Evolutionary conservation across 2,797 vertebrate species (phyloP).

Genomic region (Momotus momota): DNA sequence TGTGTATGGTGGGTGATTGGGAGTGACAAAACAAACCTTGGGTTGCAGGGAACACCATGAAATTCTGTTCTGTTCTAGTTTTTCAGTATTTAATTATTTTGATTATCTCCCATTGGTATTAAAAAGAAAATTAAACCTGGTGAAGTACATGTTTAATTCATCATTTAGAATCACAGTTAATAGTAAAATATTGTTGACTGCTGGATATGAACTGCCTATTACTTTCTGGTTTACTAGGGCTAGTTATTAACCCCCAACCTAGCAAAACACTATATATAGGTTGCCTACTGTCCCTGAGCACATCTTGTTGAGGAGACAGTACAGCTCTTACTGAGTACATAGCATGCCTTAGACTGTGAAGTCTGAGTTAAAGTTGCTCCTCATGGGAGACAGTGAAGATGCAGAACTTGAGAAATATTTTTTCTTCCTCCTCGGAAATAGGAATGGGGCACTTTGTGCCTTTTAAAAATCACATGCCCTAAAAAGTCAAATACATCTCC

Average conservation of each 20-base stretch:
- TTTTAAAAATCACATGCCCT: neutral
- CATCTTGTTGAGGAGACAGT: neutral
- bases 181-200: neutral
- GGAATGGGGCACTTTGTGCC: neutral
- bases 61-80: constrained; percentile 20
- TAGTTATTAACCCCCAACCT: neutral
- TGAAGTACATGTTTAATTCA: constrained; percentile 21
- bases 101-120: neutral
- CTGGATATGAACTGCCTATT: neutral
- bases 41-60: neutral
- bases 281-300: neutral
- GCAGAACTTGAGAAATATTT: neutral
- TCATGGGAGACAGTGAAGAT: neutral
- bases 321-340: neutral
- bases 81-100: constrained; percentile 52
- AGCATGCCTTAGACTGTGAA: neutral
- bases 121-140: neutral
- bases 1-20: constrained; percentile 14
- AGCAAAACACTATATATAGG: neutral
- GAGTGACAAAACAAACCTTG: constrained; percentile 20
- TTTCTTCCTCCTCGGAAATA: neutral
- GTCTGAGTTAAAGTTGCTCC: neutral
- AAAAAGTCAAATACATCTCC: neutral
- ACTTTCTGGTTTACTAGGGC: neutral
- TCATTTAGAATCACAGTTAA: neutral